A percentile compares a stretch with the other conserved stretches of the same genome.
Evolutionary conservation across 1,140 invertebrate genomes (phyloP).

Genomic region (Epicauta chinensis): DNA sequence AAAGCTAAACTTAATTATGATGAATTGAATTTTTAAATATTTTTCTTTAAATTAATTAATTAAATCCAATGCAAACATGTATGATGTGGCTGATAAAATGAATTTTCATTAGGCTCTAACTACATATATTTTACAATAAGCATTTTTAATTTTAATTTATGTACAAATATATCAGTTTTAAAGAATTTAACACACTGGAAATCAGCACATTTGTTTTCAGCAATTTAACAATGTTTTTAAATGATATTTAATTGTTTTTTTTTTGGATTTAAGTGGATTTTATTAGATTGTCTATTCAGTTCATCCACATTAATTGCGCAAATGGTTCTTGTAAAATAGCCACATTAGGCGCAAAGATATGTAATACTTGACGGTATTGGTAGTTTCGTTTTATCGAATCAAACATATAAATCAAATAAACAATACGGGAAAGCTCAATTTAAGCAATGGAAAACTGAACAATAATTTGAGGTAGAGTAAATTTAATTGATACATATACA

Average conservation of each 20-base stretch:
- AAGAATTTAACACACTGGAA: constrained; percentile 14
- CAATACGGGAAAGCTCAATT: too few relatives aligned
- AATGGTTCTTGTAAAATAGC: constrained; percentile 11
- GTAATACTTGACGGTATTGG: constrained; percentile 18
- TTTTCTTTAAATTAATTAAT: constrained; percentile 3
- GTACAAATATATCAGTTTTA: constrained; percentile 17
- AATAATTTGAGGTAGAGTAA: too few relatives aligned
- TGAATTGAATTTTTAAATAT: neutral
- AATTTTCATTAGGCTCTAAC: constrained; percentile 12
- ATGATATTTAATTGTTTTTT: too few relatives aligned
- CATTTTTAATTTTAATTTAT: constrained; percentile 15
- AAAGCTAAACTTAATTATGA: neutral
- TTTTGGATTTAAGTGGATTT: constrained; percentile 8
- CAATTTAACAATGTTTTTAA: constrained; percentile 7
- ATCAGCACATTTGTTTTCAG: constrained; percentile 13
- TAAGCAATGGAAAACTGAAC: too few relatives aligned
- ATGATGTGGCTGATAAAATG: constrained; percentile 15
- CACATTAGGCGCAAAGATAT: constrained; percentile 10
- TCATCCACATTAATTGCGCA: constrained; percentile 11
- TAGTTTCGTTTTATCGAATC: neutral
- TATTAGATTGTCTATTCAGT: constrained; percentile 16
- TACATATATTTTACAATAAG: constrained; percentile 19
- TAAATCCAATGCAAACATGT: constrained; percentile 5
- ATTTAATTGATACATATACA: too few relatives aligned
- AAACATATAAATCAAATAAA: too few relatives aligned